Percentiles rank a stretch among this genome's conserved stretches.
Conservation (phyloP, 2,113 vertebrate species). For the Hystrix cristata region DNA sequence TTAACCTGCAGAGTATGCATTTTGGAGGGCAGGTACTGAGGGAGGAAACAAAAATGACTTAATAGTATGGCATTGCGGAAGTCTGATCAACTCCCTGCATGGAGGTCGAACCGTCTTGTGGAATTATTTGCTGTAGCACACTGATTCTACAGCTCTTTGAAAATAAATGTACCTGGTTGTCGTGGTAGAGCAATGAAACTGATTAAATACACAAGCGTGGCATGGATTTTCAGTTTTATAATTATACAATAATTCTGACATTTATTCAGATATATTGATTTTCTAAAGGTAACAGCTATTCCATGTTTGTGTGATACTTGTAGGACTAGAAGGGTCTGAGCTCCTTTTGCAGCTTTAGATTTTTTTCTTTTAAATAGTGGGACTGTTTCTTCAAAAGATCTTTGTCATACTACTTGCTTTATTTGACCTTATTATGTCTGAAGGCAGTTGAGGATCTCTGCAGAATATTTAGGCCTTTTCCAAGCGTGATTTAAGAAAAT, state of each 20-base stretch:
- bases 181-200: background rate
- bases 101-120: slow-evolving; percentile 29
- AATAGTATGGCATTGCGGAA: slow-evolving; percentile 65
- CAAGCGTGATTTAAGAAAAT: background rate
- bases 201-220: background rate
- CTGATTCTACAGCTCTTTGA: background rate
- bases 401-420: background rate
- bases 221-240: slow-evolving; percentile 22
- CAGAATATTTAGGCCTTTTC: background rate
- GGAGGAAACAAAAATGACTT: slow-evolving; percentile 73
- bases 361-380: background rate
- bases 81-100: slow-evolving; percentile 65
- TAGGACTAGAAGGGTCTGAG: background rate
- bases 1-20: slow-evolving; percentile 77
- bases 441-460: background rate
- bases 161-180: slow-evolving; percentile 48
- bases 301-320: background rate
- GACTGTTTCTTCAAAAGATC: slow-evolving; percentile 21
- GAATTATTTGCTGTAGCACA: slow-evolving; percentile 56
- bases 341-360: background rate
- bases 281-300: background rate
- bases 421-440: background rate
- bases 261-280: slow-evolving; percentile 37
- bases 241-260: background rate
- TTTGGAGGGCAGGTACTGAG: slow-evolving; percentile 78